Base-by-base conservation (phyloP, 2,888 invertebrate genomes). In the Rhagophthalmus giganteus region DNA sequence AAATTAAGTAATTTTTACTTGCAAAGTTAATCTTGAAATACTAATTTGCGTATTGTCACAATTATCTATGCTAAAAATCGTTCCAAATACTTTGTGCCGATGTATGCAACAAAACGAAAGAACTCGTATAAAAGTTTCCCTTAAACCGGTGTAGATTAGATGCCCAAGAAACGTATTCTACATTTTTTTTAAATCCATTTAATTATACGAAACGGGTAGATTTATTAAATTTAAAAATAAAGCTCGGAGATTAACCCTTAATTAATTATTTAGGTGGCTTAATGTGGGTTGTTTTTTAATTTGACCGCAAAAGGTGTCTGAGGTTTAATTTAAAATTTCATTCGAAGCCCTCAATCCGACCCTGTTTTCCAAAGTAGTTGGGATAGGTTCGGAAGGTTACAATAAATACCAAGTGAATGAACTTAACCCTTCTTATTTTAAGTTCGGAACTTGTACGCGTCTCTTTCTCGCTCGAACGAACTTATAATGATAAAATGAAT, bases 331-430 rank as follows among this genome's bases (percentile, higher is more conserved):
- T 32, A 8, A 32, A 32, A 13, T 30, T 12, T 27, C 11, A 6
- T 24, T 5, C 27, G 3, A 9, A 4, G 4, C 10, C 27, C 3
- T 27, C 27, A 15, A n/a, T 48, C 34, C 30, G 28, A 15, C 48
- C 14, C 51, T 35, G 45, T 31, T 27, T 35, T 14, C 39, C 28
- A 61, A 60, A 56, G 59, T 59, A 64, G 67, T 71, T 70, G 68
- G 67, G 69, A 67, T 70, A 71, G 70, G 71, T 71, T 71, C 71
- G 67, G 68, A 69, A 72, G 72, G 71, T 71, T 72, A 71, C 66
- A 68, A 72, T 72, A 72, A 72, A 71, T 68, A 69, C 68, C 69
- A 64, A 66, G 72, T 72, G 72, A 72, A 72, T 70, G 72, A 71
- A 72, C 72, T 70, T 63, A 37, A 41, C 32, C 39, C 40, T 54